Percentiles rank a stretch among this genome's conserved stretches.
Conservation (phyloP, 2,888 invertebrate species). For the Drepanosiphum platanoidis region DNA sequence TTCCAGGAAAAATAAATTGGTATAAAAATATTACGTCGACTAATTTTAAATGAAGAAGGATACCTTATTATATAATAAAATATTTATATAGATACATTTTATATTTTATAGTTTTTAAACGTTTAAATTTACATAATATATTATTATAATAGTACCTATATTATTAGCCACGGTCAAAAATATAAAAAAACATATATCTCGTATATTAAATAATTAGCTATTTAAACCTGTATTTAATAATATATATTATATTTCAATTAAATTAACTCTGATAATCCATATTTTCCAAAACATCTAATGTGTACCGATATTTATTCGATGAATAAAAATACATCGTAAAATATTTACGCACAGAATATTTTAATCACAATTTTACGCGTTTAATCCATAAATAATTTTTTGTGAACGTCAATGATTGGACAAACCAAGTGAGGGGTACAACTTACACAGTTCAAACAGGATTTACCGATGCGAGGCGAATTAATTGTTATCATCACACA, state of each 20-base stretch:
- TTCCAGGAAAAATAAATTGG: neutral
- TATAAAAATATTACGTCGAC: neutral
- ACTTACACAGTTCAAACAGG: neutral
- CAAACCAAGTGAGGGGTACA: neutral
- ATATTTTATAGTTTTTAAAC: neutral
- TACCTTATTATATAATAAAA: neutral
- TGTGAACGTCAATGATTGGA: neutral
- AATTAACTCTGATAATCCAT: neutral
- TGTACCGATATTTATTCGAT: neutral
- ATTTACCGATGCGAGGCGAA: neutral
- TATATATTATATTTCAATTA: too few relatives aligned
- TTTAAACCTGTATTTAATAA: too few relatives aligned
- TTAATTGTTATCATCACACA: neutral
- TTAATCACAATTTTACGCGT: neutral
- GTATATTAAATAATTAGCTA: too few relatives aligned
- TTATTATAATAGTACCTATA: neutral
- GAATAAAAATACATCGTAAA: neutral
- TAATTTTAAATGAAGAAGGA: neutral
- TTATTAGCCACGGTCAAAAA: neutral
- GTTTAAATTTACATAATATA: neutral
- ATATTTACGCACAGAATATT: neutral
- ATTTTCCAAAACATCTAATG: neutral
- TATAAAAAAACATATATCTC: neutral
- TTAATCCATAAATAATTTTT: neutral
- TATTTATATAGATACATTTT: neutral